Evolutionary conservation across 2,113 vertebrate genomes (phyloP).

Genomic region (Pygoscelis antarcticus): DNA sequence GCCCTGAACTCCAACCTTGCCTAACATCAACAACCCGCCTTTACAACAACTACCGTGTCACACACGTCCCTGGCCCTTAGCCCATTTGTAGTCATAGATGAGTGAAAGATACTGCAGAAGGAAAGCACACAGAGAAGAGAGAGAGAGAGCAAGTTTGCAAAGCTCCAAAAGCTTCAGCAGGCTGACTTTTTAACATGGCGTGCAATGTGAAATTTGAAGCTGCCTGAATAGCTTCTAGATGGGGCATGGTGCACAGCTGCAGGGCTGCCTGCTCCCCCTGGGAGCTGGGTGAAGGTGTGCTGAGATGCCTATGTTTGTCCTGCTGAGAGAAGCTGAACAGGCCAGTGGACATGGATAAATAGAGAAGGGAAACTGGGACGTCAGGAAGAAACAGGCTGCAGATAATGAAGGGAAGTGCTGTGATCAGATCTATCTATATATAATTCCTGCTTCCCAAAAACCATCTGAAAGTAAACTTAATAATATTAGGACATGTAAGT

Average conservation of each 20-base stretch:
- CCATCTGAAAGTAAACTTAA: neutral
- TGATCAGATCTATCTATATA: neutral
- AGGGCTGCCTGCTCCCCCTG: neutral
- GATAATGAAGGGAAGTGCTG: neutral
- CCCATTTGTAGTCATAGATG: neutral
- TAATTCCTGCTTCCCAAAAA: neutral
- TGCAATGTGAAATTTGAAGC: neutral
- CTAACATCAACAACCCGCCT: neutral
- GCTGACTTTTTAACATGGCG: neutral
- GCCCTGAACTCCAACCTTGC: neutral
- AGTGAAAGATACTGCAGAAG: neutral
- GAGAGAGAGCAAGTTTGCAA: neutral
- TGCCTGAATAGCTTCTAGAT: neutral
- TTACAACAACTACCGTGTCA: accelerated
- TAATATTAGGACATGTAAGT: neutral
- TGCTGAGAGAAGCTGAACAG: neutral
- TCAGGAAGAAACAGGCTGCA: neutral
- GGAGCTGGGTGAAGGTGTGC: neutral
- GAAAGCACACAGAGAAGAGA: neutral
- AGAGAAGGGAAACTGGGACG: neutral
- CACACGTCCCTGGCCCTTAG: neutral
- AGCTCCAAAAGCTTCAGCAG: neutral
- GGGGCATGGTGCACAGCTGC: neutral
- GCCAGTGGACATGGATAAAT: neutral
- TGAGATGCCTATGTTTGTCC: neutral